phyloP scores from a whole-genome alignment of 2,113 vertebrate genomes.

The Notiomystis cincta region DNA sequence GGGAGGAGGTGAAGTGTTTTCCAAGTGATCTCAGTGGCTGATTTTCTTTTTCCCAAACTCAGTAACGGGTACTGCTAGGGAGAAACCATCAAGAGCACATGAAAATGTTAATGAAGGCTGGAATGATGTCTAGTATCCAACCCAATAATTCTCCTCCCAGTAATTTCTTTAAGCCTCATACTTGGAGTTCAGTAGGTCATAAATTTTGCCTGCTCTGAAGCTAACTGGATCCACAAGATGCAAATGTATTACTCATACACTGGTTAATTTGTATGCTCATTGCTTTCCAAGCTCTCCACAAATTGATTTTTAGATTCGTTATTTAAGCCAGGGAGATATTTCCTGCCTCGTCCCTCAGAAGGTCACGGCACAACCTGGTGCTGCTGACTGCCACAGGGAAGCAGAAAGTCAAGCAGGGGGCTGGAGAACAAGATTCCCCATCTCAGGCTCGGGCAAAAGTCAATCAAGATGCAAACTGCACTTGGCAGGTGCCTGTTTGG shows the following conservation, averaged over 20 bases:
- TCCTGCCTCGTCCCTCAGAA: constrained; percentile 32
- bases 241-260: constrained; percentile 38
- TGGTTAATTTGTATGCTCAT: constrained; percentile 57
- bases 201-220: constrained; percentile 53
- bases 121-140: constrained; percentile 38
- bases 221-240: constrained; percentile 42
- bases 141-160: constrained; percentile 36
- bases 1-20: not conserved
- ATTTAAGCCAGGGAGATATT: constrained; percentile 47
- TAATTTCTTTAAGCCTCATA: constrained; percentile 47
- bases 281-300: constrained; percentile 51
- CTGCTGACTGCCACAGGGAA: not conserved
- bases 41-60: not conserved
- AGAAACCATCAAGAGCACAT: constrained; percentile 20
- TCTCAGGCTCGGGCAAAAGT: not conserved
- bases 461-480: not conserved
- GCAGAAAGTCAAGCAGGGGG: not conserved
- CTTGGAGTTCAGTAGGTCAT: constrained; percentile 50
- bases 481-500: not conserved
- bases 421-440: not conserved
- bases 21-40: not conserved
- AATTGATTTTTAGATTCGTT: constrained; percentile 63
- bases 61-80: not conserved
- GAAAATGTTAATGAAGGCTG: constrained; percentile 19
- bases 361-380: not conserved